Evolutionary conservation across 92 coral and sea anemone genomes (phyloP).

Genomic region (Porites cylindrica): DNA sequence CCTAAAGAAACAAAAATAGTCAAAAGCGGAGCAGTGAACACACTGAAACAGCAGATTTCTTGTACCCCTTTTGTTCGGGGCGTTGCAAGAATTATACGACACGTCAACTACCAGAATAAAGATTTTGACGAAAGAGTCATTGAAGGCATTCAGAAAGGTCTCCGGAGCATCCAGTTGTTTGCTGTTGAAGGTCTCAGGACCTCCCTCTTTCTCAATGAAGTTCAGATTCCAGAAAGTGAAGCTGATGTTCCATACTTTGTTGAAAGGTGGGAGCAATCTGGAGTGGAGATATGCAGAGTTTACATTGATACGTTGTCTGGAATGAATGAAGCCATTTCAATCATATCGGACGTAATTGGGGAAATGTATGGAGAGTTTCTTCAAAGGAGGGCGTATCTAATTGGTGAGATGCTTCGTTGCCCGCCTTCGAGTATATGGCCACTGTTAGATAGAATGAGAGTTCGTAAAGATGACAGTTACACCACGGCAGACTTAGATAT

Average conservation of each 20-base stretch:
- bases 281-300: slow-evolving; percentile 35
- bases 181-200: background rate
- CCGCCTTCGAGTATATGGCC: background rate
- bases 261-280: slow-evolving; percentile 32
- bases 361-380: background rate
- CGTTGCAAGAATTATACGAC: slow-evolving; percentile 58
- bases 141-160: slow-evolving; percentile 2
- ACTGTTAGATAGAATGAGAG: background rate
- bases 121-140: slow-evolving; percentile 19
- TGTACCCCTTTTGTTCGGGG: slow-evolving; percentile 50
- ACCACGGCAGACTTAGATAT: background rate
- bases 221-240: slow-evolving; percentile 39
- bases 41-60: slow-evolving; percentile 27
- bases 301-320: background rate
- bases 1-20: background rate
- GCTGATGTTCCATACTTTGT: slow-evolving; percentile 53
- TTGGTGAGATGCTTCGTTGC: background rate
- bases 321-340: background rate
- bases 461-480: background rate
- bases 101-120: slow-evolving; percentile 29
- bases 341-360: background rate
- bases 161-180: slow-evolving; percentile 12
- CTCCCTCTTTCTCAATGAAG: slow-evolving; percentile 12
- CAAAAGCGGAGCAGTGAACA: background rate
- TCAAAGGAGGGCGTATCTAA: background rate